phyloP scores from a whole-genome alignment of 2,797 vertebrate species.

The Phrynocephalus guinanensis region DNA sequence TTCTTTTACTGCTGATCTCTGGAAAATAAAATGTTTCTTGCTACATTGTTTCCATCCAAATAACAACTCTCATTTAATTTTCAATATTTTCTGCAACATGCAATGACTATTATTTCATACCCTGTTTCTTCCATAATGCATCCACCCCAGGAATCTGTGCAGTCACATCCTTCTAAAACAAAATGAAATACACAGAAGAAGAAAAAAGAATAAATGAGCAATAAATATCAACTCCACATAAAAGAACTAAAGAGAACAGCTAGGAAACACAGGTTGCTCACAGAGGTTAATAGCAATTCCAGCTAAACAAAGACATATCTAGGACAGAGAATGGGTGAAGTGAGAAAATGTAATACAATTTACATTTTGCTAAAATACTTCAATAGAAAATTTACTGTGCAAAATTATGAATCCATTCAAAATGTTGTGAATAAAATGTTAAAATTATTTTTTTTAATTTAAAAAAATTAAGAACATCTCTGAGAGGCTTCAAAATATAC shows the following conservation, averaged over 20 bases:
- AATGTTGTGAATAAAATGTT: not conserved
- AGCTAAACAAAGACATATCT: not conserved
- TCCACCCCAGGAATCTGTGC: slow-evolving; percentile 90
- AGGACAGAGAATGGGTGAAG: not conserved
- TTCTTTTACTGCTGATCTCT: too few relatives aligned
- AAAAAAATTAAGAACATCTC: not conserved
- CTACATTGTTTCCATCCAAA: not conserved
- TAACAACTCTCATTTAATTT: not conserved
- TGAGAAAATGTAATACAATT: not conserved
- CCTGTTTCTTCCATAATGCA: slow-evolving; percentile 99
- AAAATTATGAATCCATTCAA: not conserved
- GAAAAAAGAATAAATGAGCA: slow-evolving; percentile 52
- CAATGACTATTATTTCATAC: slow-evolving; percentile 75
- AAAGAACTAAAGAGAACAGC: slow-evolving; percentile 16
- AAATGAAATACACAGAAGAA: slow-evolving; percentile 53
- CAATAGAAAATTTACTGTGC: not conserved
- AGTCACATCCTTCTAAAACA: slow-evolving; percentile 92
- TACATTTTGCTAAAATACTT: not conserved
- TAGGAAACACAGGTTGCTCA: slow-evolving; percentile 2
- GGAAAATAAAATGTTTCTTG: not conserved
- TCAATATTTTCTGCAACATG: not conserved
- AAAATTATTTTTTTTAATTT: not conserved
- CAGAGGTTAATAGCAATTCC: slow-evolving; percentile 35
- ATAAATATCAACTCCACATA: slow-evolving; percentile 35
- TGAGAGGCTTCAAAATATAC: not conserved